Base-by-base conservation (phyloP, 1,140 invertebrate species). In the Drosophila sechellia region DNA sequence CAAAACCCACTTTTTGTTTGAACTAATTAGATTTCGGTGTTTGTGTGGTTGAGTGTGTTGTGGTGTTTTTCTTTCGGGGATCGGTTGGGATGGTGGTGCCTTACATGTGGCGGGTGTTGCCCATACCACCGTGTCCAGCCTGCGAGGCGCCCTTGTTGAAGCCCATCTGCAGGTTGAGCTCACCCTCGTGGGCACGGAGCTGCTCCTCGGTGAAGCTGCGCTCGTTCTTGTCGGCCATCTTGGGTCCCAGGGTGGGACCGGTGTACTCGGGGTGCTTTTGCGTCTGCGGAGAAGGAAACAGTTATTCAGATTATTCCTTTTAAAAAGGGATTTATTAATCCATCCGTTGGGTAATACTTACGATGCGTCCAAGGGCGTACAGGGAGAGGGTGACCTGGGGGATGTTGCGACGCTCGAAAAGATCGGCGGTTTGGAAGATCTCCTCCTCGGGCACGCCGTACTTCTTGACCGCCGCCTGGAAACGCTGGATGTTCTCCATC, bases 401-500 rank as follows among this genome's bases (percentile, higher is more conserved):
- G 93, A 99, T 98, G 94, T 99, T 99, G 81, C 98, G 95, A 90
- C 95, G 96, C 92, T 99, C 98, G 92, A 98, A 99, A 5, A 99
- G 94, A 94, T 99, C 98, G 35, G 98, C 98, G 0, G 98, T 99
- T 93, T 99, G 98, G 95, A 99, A 99, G 80, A 99, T 98, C 94
- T 99, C 98, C 92, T 98, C 97, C 86, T 98, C 96, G 37, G 96
- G 98, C 11, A 99, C 96, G 20, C 98, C 98, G 90, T 99, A 99
- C 66, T 96, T 96, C 93, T 97, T 98, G 42, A 96, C 95, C 0
- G 96, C 98, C 15, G 96, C 96, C 94, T 99, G 98, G 94, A 99
- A 99, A 93, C 97, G 95, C 92, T 98, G 97, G 84, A 99, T 96
- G 92, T 99, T 99, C 93, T 99, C 98, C 98, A 99, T 99, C 73